A percentile compares a stretch with the other conserved stretches of the same genome.
Conservation (phyloP, 2,113 vertebrate genomes). For the Haemorhous mexicanus region DNA sequence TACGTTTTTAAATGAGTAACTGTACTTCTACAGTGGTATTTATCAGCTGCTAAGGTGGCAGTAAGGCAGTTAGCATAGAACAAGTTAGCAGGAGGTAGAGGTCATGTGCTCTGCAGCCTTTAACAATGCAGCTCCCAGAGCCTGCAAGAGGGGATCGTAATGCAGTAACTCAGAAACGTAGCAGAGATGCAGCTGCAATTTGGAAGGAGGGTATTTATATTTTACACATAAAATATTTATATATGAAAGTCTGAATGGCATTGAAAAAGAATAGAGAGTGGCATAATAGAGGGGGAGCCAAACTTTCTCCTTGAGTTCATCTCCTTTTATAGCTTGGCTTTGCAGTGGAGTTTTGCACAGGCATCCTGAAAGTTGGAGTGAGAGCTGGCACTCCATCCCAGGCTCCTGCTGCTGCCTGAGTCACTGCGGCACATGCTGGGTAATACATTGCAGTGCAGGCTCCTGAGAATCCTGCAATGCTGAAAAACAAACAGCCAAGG, state of each 20-base stretch:
- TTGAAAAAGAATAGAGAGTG: neutral
- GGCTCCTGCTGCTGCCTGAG: conserved; percentile 21
- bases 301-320: neutral
- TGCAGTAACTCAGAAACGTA: neutral
- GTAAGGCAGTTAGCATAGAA: neutral
- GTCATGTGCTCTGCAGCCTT: neutral
- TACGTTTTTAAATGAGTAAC: neutral
- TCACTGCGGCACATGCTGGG: conserved; percentile 39
- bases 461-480: conserved; percentile 22
- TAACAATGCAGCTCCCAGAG: neutral
- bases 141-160: neutral
- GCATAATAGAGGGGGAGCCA: neutral
- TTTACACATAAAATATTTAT: neutral
- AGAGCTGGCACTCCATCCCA: conserved; percentile 5
- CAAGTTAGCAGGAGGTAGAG: neutral
- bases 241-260: neutral
- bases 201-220: neutral
- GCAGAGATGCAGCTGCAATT: neutral
- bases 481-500: neutral
- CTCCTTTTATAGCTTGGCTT: conserved; percentile 42
- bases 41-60: neutral
- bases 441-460: neutral
- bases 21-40: neutral
- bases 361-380: neutral
- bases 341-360: neutral